Evolutionary conservation across 1,140 invertebrate genomes (phyloP).

Genomic region (Caenorhabditis remanei): DNA sequence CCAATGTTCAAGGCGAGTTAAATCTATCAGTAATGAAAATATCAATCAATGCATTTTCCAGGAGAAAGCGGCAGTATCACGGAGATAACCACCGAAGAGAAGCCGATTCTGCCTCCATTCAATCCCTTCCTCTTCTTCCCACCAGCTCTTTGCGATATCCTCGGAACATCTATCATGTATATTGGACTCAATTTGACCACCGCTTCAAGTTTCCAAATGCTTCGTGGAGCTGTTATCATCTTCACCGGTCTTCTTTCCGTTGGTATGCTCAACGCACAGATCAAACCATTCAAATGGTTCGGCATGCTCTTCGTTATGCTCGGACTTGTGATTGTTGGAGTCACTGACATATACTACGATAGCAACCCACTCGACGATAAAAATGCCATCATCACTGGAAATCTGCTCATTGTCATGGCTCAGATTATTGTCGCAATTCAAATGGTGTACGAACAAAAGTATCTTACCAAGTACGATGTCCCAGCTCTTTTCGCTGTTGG

Average conservation of each 20-base stretch:
- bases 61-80: conserved; percentile 64
- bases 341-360: conserved; percentile 83
- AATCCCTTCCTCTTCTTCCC: conserved; percentile 86
- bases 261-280: conserved; percentile 85
- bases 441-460: conserved; percentile 95
- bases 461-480: conserved; percentile 86
- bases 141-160: conserved; percentile 76
- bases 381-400: conserved; percentile 89
- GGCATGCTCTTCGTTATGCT: conserved; percentile 87
- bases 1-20: conserved; percentile 53
- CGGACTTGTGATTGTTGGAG: conserved; percentile 87
- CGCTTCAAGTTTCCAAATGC: conserved; percentile 95
- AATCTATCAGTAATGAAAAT: background rate
- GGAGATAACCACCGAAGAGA: conserved; percentile 68
- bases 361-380: conserved; percentile 80
- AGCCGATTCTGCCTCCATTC: conserved; percentile 72
- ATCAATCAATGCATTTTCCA: background rate
- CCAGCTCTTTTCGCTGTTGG: conserved; percentile 87
- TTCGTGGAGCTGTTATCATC: conserved; percentile 90
- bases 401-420: conserved; percentile 90
- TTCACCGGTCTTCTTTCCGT: conserved; percentile 92
- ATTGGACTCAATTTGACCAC: conserved; percentile 91
- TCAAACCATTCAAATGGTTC: conserved; percentile 84
- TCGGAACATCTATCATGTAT: conserved; percentile 82
- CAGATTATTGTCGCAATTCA: conserved; percentile 87